phyloP scores from a whole-genome alignment of 2,888 invertebrate genomes.

The Ctena decussata region DNA sequence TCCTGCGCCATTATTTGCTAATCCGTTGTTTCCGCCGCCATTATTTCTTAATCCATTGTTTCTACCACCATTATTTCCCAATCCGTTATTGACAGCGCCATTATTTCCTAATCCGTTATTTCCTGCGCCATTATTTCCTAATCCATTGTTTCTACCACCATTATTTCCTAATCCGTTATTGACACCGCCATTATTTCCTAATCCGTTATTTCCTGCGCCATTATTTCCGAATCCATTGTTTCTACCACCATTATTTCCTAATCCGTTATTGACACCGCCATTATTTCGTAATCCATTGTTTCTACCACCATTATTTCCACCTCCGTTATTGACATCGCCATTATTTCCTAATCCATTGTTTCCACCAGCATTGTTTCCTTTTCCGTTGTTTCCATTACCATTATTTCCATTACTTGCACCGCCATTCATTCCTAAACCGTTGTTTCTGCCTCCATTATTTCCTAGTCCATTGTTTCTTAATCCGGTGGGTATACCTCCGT shows the following conservation, averaged over 20 bases:
- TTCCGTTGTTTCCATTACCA: neutral
- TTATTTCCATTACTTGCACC: too few species aligned
- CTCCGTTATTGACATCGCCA: too few species aligned
- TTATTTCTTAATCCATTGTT: too few species aligned
- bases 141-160: too few species aligned
- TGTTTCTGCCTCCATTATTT: neutral
- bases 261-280: neutral
- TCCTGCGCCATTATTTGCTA: too few species aligned
- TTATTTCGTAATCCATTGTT: neutral
- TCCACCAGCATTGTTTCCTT: neutral
- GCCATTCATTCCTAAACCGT: too few species aligned
- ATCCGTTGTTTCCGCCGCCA: too few species aligned
- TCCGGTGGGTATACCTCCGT: too few species aligned
- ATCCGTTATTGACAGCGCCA: neutral
- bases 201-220: neutral
- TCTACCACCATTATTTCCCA: neutral
- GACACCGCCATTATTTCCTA: neutral
- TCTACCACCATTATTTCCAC: neutral
- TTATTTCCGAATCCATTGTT: neutral
- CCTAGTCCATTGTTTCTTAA: neutral
- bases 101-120: neutral
- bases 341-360: neutral
- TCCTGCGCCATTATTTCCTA: neutral
- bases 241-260: neutral
- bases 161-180: neutral